These are phyloP conservation scores for Sus scrofa DNA, from an alignment of 2,113 vertebrate species.

Conservation along the genomic window T2T-Sscrofa CM000814.6:114311001-114311500, in stretches of 20 bases:
- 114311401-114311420: background rate
- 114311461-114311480: conserved; percentile 34
- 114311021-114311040: background rate
- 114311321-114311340: background rate
- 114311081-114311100: background rate
- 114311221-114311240: conserved; percentile 33
- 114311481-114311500: background rate
- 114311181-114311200: background rate
- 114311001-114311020: background rate
- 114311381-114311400: background rate
- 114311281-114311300: conserved; percentile 45
- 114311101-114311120: background rate
- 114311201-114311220: background rate
- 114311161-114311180: background rate
- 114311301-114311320: conserved; percentile 13
- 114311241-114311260: background rate
- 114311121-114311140: background rate
- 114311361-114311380: background rate
- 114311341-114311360: background rate
- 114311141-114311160: background rate
- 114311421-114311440: background rate
- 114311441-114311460: background rate
- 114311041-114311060: background rate
- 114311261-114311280: conserved; percentile 39
- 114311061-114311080: background rate